A percentile compares a stretch with the other conserved stretches of the same genome.
These are phyloP conservation scores for Archocentrus centrarchus DNA, from an alignment of 2,113 vertebrate genomes.

Conservation along the genomic window DNA sequence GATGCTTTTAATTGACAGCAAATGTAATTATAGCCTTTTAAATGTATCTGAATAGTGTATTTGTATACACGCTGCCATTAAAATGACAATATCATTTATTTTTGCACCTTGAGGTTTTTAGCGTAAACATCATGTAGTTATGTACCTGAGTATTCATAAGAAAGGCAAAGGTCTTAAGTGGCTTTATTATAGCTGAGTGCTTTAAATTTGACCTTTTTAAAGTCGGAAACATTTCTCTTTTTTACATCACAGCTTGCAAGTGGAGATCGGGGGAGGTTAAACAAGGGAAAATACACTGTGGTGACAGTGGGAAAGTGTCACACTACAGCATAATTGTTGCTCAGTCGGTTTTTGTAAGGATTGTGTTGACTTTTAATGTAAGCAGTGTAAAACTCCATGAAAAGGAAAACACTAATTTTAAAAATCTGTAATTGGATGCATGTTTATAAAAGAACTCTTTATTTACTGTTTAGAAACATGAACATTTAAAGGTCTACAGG, in stretches of 20 bases:
- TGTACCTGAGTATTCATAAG: neutral
- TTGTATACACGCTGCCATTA: constrained; percentile 30
- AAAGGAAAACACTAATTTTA: neutral
- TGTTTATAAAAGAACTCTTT: neutral
- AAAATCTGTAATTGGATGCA: neutral
- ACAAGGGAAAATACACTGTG: too few species aligned
- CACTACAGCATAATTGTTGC: too few species aligned
- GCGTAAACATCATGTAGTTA: neutral
- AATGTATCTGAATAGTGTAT: constrained; percentile 21
- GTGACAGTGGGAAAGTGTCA: too few species aligned
- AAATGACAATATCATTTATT: constrained; percentile 1
- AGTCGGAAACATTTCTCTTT: neutral
- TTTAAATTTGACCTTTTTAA: neutral
- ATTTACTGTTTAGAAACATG: constrained; percentile 18
- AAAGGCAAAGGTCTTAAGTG: neutral
- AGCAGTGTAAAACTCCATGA: neutral
- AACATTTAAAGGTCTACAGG: constrained; percentile 44
- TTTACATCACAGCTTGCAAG: neutral
- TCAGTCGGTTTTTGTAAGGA: neutral
- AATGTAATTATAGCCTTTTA: constrained; percentile 54
- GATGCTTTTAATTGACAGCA: constrained; percentile 38
- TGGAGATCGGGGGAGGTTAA: neutral
- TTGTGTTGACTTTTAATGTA: neutral
- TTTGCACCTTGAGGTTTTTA: constrained; percentile 35
- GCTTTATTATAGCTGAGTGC: neutral